These are phyloP conservation scores for Chymomyza caudatula DNA, from an alignment of 2,888 invertebrate genomes.

Conservation along the genomic window DNA sequence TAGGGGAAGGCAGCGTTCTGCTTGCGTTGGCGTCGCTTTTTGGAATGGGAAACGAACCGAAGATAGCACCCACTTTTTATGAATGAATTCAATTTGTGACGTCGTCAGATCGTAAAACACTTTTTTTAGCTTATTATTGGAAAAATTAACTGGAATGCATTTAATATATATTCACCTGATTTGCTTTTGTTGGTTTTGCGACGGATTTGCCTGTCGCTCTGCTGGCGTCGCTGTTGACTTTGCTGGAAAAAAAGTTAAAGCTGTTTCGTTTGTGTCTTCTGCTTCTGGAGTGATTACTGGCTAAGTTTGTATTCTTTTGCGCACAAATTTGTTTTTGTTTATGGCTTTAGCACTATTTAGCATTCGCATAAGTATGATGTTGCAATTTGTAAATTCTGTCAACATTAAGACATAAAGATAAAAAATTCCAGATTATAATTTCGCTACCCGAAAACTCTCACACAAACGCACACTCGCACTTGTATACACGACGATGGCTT, in stretches of 20 bases:
- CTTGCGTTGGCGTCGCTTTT: neutral
- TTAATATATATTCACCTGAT: neutral
- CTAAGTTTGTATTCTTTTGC: neutral
- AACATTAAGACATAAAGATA: neutral
- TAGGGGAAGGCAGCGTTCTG: neutral
- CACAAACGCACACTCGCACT: neutral
- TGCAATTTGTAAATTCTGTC: neutral
- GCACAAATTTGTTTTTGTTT: neutral
- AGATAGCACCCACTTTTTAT: neutral
- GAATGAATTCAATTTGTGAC: neutral
- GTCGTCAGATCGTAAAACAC: neutral
- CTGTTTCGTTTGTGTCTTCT: neutral
- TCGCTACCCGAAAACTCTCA: conserved; percentile 2
- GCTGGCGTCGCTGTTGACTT: no score
- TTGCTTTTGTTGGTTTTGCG: neutral
- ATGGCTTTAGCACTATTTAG: neutral
- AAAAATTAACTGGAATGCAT: neutral
- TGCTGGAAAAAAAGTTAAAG: neutral
- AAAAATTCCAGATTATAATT: neutral
- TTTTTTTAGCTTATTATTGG: neutral
- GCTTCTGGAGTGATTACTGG: neutral
- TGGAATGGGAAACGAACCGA: neutral
- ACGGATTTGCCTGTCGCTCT: neutral
- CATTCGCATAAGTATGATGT: neutral
- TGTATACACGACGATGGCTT: neutral